Conservation (phyloP, 2,888 invertebrate species). For the Selenia dentaria region DNA sequence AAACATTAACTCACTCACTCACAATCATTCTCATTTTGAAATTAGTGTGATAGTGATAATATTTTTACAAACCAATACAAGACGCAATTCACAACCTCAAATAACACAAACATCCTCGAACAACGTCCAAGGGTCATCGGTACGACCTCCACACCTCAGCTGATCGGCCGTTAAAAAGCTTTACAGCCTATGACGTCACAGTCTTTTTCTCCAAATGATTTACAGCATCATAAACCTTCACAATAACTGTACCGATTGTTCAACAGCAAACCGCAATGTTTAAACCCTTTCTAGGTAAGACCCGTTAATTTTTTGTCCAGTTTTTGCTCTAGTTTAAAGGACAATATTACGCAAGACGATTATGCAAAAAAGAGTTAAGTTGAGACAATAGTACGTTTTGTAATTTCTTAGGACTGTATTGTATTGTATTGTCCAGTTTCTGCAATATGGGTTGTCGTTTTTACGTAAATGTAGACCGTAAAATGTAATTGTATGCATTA, state of each 20-base stretch:
- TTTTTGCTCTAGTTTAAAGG: conserved; percentile 80
- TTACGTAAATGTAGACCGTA: conserved; percentile 39
- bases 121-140: conserved; percentile 40
- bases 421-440: conserved; percentile 53
- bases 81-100: background rate
- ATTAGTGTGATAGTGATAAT: no score
- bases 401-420: conserved; percentile 50
- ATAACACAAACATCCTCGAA: conserved; percentile 22
- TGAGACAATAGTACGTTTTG: conserved; percentile 53
- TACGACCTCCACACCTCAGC: conserved; percentile 72
- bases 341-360: conserved; percentile 79
- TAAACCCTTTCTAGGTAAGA: conserved; percentile 80
- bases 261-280: conserved; percentile 82
- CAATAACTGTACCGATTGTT: conserved; percentile 83
- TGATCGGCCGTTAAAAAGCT: conserved; percentile 79
- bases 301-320: conserved; percentile 52
- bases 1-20: no score
- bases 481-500: conserved; percentile 42
- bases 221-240: conserved; percentile 76
- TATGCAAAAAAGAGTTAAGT: conserved; percentile 79
- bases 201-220: conserved; percentile 77
- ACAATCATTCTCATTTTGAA: no score
- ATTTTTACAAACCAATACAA: no score
- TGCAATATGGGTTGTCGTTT: conserved; percentile 45
- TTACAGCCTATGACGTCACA: conserved; percentile 77